A percentile compares a stretch with the other conserved stretches of the same genome.
These are phyloP conservation scores for Gonioctena quinquepunctata DNA, from an alignment of 1,140 invertebrate species.

Conservation along the genomic window DNA sequence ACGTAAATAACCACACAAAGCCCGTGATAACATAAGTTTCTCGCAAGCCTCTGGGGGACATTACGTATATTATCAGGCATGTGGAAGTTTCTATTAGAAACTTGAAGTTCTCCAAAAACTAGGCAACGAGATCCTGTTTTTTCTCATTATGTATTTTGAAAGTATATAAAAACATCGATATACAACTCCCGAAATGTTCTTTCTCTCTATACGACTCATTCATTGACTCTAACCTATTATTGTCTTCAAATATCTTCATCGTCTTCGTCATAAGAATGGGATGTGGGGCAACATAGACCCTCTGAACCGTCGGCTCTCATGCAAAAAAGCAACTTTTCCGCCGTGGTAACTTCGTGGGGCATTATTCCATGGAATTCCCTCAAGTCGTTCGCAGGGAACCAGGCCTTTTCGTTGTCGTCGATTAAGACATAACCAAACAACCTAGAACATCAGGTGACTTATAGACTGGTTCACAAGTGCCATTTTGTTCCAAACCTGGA, in stretches of 20 bases:
- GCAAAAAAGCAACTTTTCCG: constrained; percentile 82
- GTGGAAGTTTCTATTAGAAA: no score
- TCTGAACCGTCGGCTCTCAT: constrained; percentile 81
- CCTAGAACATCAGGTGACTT: constrained; percentile 61
- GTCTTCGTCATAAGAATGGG: constrained; percentile 66
- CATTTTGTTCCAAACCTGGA: no score
- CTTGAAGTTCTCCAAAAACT: no score
- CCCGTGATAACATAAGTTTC: no score
- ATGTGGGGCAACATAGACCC: constrained; percentile 79
- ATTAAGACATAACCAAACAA: constrained; percentile 77
- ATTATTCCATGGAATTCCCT: constrained; percentile 86
- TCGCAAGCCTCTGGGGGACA: no score
- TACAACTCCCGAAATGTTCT: no score
- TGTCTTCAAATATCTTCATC: constrained; percentile 49
- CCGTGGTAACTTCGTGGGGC: constrained; percentile 75
- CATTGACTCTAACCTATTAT: background rate
- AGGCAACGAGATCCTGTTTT: no score
- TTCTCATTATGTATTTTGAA: no score
- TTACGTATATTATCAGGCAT: no score
- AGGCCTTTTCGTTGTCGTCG: constrained; percentile 87
- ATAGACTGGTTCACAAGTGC: no score
- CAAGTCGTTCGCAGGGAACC: constrained; percentile 87
- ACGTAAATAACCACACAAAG: no score
- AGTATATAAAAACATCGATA: no score
- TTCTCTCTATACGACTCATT: background rate